These are phyloP conservation scores for Puntigrus tetrazona DNA, from an alignment of 2,113 vertebrate species.

Conservation along the genomic window DNA sequence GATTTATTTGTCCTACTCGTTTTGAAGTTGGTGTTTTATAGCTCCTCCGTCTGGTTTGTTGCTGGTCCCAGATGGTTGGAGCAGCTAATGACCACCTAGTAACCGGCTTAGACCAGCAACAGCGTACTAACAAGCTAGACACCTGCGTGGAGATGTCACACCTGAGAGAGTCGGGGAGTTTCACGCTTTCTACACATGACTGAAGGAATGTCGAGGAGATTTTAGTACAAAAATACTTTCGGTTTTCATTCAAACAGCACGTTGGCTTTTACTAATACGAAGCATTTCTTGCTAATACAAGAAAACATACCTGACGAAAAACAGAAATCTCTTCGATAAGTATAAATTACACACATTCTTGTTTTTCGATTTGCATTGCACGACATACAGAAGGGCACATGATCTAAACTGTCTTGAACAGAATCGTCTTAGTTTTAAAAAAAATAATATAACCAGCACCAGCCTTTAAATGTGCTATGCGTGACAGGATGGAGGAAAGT, in stretches of 20 bases:
- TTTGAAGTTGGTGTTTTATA: background rate
- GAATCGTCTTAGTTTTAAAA: background rate
- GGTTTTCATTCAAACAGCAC: slow-evolving; percentile 70
- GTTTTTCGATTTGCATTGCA: slow-evolving; percentile 69
- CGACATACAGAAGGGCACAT: slow-evolving; percentile 66
- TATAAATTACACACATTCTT: slow-evolving; percentile 75
- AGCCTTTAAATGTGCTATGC: slow-evolving; percentile 5
- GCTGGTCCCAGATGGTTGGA: background rate
- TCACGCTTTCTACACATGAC: slow-evolving; percentile 44
- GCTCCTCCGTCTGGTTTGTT: background rate
- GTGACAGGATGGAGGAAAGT: background rate
- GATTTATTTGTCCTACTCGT: background rate
- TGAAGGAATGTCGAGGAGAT: slow-evolving; percentile 70
- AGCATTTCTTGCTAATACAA: slow-evolving; percentile 41
- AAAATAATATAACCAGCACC: slow-evolving; percentile 15
- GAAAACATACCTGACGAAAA: slow-evolving; percentile 58
- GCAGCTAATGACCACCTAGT: background rate
- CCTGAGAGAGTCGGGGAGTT: slow-evolving; percentile 12
- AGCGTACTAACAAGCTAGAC: background rate
- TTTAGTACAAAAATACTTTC: slow-evolving; percentile 72
- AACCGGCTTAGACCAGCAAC: background rate
- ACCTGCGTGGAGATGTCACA: background rate
- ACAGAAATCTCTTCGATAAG: slow-evolving; percentile 59
- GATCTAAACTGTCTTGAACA: slow-evolving; percentile 8
- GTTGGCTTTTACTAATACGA: slow-evolving; percentile 63